Conservation (phyloP, 2,797 vertebrate species). For the Notolabrus celidotus region DNA sequence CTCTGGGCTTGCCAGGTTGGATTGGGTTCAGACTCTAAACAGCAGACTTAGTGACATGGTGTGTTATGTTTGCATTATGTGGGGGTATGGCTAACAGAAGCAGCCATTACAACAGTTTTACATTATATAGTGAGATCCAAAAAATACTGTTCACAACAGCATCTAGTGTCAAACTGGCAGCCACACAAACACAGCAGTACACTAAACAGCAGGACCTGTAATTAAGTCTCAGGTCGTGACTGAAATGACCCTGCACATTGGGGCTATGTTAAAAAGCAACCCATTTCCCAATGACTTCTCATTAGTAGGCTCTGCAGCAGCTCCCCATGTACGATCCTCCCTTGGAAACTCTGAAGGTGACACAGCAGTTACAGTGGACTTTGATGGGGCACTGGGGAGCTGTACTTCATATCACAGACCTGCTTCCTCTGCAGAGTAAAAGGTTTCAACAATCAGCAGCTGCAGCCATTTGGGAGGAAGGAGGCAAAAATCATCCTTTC, state of each 20-base stretch:
- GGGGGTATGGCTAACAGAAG: conserved; percentile 44
- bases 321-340: conserved; percentile 63
- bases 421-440: conserved; percentile 80
- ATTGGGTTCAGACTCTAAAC: conserved; percentile 68
- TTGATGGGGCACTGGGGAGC: conserved; percentile 85
- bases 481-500: conserved; percentile 41
- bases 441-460: conserved; percentile 79
- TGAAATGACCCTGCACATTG: conserved; percentile 64
- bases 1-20: conserved; percentile 62
- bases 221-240: conserved; percentile 70
- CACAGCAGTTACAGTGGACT: conserved; percentile 83
- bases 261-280: conserved; percentile 63
- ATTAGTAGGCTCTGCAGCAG: conserved; percentile 78
- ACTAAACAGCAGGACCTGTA: conserved; percentile 65
- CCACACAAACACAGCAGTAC: neutral
- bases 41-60: conserved; percentile 50
- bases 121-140: conserved; percentile 43
- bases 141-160: conserved; percentile 26
- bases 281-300: conserved; percentile 71
- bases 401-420: conserved; percentile 82
- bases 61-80: conserved; percentile 58
- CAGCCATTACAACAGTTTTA: conserved; percentile 56
- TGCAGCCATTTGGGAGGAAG: conserved; percentile 70
- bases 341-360: conserved; percentile 82
- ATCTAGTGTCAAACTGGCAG: conserved; percentile 16